These are phyloP conservation scores for Syngnathus scovelli DNA, from an alignment of 2,113 vertebrate species.

Conservation along the genomic window DNA sequence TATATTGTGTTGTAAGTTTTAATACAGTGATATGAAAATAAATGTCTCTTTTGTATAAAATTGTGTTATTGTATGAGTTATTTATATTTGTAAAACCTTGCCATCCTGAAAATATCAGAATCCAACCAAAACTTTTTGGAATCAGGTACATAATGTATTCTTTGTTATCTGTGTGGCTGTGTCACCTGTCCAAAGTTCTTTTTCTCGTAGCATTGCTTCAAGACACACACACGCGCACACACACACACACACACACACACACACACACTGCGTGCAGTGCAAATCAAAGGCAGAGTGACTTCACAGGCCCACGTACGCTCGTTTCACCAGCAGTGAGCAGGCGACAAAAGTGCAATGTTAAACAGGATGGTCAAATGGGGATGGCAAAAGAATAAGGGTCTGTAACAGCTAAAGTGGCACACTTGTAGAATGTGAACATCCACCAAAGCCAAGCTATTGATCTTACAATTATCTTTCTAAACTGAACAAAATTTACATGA, in stretches of 20 bases:
- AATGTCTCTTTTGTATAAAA: slow-evolving; percentile 60
- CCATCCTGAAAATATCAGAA: not conserved
- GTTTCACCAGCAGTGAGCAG: not conserved
- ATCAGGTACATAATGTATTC: not conserved
- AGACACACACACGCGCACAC: not conserved
- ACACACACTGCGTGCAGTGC: not conserved
- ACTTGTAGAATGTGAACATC: not conserved
- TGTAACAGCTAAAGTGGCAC: not conserved
- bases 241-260: not conserved
- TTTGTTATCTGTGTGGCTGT: not conserved
- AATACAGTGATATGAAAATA: slow-evolving; percentile 57
- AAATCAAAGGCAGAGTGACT: slow-evolving; percentile 3
- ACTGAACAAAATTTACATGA: too few relatives aligned
- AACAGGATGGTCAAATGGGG: not conserved
- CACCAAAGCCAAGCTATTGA: not conserved
- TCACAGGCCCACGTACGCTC: not conserved
- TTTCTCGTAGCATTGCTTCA: not conserved
- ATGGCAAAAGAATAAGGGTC: not conserved
- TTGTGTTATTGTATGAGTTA: not conserved
- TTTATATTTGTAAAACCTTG: not conserved
- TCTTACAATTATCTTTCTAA: too few relatives aligned
- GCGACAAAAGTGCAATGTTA: not conserved
- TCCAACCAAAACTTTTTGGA: not conserved
- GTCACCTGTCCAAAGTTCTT: not conserved
- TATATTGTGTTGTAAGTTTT: slow-evolving; percentile 47